phyloP scores from a whole-genome alignment of 2,113 vertebrate genomes.

The Mus spicilegus region DNA sequence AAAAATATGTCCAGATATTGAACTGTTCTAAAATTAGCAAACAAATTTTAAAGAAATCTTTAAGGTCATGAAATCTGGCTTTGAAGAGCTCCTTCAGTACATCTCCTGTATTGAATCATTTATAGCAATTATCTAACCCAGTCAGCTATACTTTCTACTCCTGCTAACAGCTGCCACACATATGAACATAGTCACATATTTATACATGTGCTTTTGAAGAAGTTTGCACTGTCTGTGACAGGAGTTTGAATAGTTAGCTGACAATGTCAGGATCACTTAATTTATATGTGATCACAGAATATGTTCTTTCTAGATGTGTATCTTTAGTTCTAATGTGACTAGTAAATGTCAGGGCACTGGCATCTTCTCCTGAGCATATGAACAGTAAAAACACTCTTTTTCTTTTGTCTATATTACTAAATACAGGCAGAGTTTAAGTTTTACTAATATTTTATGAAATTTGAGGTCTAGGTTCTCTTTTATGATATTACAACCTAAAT shows the following conservation, averaged over 20 bases:
- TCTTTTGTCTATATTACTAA: neutral
- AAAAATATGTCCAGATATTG: neutral
- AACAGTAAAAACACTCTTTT: neutral
- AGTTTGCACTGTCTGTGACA: neutral
- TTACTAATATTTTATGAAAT: neutral
- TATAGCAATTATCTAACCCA: neutral
- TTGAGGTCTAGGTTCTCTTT: neutral
- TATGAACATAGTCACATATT: neutral
- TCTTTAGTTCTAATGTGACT: neutral
- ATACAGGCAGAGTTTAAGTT: neutral
- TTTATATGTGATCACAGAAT: neutral
- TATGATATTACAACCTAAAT: neutral
- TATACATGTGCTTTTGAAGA: neutral
- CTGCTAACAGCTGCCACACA: neutral
- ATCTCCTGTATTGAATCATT: neutral
- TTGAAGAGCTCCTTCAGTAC: neutral
- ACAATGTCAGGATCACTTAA: neutral
- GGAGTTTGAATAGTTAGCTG: neutral
- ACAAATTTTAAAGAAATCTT: neutral
- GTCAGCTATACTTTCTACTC: neutral
- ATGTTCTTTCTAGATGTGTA: neutral
- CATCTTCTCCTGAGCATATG: neutral
- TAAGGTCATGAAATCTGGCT: neutral
- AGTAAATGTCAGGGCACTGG: neutral
- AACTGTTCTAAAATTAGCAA: conserved; percentile 11